Base-by-base conservation (phyloP, 2,113 vertebrate genomes). In the Echinops telfairi region DNA sequence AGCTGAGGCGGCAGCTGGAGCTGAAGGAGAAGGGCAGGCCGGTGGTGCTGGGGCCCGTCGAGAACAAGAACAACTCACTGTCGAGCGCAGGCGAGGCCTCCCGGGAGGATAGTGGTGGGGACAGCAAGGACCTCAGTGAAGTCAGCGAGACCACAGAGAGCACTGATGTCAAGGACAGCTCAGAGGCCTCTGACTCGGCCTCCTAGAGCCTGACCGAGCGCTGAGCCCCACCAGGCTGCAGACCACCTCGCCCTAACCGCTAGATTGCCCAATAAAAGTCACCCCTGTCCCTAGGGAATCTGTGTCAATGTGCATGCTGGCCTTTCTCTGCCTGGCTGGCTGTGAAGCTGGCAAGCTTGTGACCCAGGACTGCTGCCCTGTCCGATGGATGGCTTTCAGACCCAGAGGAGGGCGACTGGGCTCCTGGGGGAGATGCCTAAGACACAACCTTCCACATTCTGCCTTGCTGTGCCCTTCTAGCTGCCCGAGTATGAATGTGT, bases 91-190 rank as follows among this genome's bases (percentile, higher is more conserved):
- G 97, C 14, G 97, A 98, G 6, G 91, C 97, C 94, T 98, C 97
- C 86, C 95, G 79, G 11, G 97, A 94, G 78, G 96, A 99, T 96
- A 99, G 98, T 17, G 98, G 98, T 20, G 99, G 99, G 57, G 99
- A 99, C 96, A 99, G 99, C 98, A 99, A 99, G 96, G 99, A 99
- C 83, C 98, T 99, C 95, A 99, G 99, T 16, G 99, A 99, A 97
- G 98, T 99, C 97, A 99, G 98, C 94, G 99, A 99, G 96, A 98
- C 99, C 57, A 99, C 99, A 8, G 98, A 99, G 97, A 99, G 99
- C 98, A 99, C 99, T 9, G 98, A 99, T 0, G 97, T 99, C 94
- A 99, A 99, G 98, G 99, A 99, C 96, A 98, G 98, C 98, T 99
- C 99, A 3, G 98, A 98, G 89, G 97, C 97, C 66, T 98, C 95